Percentiles rank a stretch among this genome's conserved stretches.
Evolutionary conservation across 2,888 invertebrate genomes (phyloP).

Genomic region (Drosophila atroscutellata): DNA sequence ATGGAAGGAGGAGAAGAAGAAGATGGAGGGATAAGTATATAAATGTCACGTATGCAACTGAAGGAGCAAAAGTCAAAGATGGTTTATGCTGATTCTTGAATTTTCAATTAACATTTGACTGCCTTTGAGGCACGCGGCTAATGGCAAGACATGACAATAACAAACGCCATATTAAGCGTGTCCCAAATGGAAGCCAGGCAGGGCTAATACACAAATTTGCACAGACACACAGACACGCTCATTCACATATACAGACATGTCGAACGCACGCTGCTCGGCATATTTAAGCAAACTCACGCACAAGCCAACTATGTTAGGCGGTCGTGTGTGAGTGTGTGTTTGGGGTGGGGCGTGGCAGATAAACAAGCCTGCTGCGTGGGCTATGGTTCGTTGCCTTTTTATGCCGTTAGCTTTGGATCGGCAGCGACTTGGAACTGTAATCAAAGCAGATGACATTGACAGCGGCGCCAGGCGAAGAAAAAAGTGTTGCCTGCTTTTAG

Average conservation of each 20-base stretch:
- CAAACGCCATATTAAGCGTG: constrained; percentile 62
- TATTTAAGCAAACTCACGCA: constrained; percentile 68
- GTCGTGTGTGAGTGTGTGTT: background rate
- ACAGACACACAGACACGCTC: constrained; percentile 5
- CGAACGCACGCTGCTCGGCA: constrained; percentile 40
- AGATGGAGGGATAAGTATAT: background rate
- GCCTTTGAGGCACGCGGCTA: constrained; percentile 56
- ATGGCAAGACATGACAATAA: constrained; percentile 77
- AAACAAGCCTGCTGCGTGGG: constrained; percentile 54
- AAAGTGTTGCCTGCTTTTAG: constrained; percentile 58
- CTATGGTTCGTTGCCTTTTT: constrained; percentile 44
- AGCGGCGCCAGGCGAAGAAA: constrained; percentile 21
- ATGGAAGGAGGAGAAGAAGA: constrained; percentile 53
- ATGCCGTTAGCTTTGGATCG: constrained; percentile 39
- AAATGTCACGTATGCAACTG: constrained; percentile 30
- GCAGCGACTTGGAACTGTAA: constrained; percentile 60
- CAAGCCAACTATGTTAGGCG: constrained; percentile 33
- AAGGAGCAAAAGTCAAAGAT: background rate
- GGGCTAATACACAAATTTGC: constrained; percentile 44
- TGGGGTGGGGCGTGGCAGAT: constrained; percentile 34
- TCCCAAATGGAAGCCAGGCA: constrained; percentile 50
- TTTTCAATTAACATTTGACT: constrained; percentile 77
- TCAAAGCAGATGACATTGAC: constrained; percentile 66
- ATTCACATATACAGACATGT: constrained; percentile 19
- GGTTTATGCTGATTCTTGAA: constrained; percentile 36